Evolutionary conservation across 2,797 vertebrate genomes (phyloP).

Genomic region (Paguma larvata): DNA sequence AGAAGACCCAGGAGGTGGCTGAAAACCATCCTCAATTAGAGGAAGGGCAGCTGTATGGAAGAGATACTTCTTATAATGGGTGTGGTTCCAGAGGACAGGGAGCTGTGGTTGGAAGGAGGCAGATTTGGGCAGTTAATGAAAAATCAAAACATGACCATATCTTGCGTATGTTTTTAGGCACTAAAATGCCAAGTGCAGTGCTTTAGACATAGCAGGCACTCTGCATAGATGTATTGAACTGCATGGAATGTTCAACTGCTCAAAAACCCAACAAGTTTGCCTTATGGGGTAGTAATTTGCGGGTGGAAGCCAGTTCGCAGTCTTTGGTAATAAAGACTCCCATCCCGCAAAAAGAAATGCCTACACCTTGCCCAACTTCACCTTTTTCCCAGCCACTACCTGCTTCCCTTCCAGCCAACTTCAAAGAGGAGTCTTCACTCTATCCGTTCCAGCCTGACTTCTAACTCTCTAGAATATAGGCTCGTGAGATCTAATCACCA

Average conservation of each 20-base stretch:
- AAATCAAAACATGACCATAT: neutral
- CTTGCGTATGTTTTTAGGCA: neutral
- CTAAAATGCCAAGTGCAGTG: neutral
- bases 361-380: neutral
- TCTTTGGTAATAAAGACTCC: neutral
- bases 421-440: neutral
- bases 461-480: neutral
- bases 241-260: neutral
- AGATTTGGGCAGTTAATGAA: neutral
- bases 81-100: neutral
- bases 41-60: neutral
- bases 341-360: neutral
- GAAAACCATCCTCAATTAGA: neutral
- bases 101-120: neutral
- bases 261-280: neutral
- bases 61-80: neutral
- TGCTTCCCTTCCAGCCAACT: neutral
- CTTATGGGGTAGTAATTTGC: neutral
- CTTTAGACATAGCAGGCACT: neutral
- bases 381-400: neutral
- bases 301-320: neutral
- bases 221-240: neutral
- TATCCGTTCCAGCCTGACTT: neutral
- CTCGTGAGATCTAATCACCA: neutral
- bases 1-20: neutral